phyloP scores from a whole-genome alignment of 2,113 vertebrate genomes.

The pig (Sus scrofa) region DNA sequence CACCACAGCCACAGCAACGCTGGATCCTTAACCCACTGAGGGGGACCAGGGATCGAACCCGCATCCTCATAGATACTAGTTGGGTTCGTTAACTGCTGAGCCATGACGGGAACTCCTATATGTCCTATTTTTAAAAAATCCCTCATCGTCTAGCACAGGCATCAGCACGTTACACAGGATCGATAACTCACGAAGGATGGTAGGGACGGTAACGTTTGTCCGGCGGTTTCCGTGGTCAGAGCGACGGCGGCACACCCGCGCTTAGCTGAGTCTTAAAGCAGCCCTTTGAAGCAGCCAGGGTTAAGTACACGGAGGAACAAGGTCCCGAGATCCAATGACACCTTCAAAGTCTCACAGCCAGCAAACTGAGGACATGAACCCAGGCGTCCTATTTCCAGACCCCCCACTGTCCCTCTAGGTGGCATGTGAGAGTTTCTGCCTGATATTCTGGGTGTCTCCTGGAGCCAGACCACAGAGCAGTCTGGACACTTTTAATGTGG shows the following conservation, averaged over 20 bases:
- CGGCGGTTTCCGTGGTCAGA: background rate
- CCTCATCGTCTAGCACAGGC: background rate
- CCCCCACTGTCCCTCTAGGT: background rate
- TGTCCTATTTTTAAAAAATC: background rate
- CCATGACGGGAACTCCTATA: too few relatives aligned
- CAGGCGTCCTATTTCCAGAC: background rate
- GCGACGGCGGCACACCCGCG: too few relatives aligned
- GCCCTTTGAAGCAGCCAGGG: background rate
- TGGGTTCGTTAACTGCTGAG: too few relatives aligned
- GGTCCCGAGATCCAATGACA: background rate
- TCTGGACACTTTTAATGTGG: background rate
- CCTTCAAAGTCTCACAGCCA: background rate
- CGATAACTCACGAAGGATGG: background rate
- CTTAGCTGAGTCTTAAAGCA: background rate
- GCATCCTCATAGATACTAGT: too few relatives aligned
- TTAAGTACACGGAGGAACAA: background rate
- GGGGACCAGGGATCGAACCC: too few relatives aligned
- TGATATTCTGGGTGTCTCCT: background rate
- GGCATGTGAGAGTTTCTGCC: background rate
- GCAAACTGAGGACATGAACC: background rate
- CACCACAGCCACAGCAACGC: too few relatives aligned
- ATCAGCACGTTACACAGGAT: background rate
- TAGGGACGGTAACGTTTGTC: background rate
- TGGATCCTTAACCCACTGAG: too few relatives aligned
- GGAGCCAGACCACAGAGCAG: rapidly evolving